Conservation (phyloP, 1,140 invertebrate genomes). For the Aleiodes sp. region DNA sequence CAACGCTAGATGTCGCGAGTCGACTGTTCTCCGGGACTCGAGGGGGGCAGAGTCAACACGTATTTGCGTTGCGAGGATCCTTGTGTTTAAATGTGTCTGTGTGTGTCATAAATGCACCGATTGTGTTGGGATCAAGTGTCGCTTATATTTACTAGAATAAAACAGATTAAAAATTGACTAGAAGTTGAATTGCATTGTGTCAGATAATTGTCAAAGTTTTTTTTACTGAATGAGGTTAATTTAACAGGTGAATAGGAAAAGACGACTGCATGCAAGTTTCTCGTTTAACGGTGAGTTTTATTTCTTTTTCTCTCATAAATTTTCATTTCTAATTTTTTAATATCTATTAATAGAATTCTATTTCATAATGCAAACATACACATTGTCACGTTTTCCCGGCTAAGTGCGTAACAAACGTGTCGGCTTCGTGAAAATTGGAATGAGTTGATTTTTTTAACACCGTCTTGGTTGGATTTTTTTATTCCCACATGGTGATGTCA, state of each 20-base stretch:
- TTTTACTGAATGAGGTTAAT: background rate
- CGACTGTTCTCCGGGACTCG: too few species aligned
- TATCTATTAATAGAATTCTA: background rate
- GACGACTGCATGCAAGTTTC: background rate
- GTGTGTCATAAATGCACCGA: background rate
- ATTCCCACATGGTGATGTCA: background rate
- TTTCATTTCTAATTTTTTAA: background rate
- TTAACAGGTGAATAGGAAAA: background rate
- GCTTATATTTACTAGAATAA: conserved; percentile 2
- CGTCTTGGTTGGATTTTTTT: background rate
- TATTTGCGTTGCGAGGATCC: background rate
- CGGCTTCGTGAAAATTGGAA: background rate
- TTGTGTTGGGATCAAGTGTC: background rate
- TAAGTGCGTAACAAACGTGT: background rate
- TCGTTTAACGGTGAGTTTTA: background rate
- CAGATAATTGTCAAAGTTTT: background rate
- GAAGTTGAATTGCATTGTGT: too few species aligned
- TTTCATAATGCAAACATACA: conserved; percentile 6
- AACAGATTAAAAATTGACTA: too few species aligned
- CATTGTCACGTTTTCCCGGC: background rate
- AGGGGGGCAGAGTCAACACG: background rate
- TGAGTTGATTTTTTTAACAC: background rate
- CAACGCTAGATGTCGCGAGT: too few species aligned
- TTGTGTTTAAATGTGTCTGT: background rate
- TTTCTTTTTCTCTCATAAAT: background rate